phyloP scores from a whole-genome alignment of 2,113 vertebrate genomes.

The Chunga burmeisteri region DNA sequence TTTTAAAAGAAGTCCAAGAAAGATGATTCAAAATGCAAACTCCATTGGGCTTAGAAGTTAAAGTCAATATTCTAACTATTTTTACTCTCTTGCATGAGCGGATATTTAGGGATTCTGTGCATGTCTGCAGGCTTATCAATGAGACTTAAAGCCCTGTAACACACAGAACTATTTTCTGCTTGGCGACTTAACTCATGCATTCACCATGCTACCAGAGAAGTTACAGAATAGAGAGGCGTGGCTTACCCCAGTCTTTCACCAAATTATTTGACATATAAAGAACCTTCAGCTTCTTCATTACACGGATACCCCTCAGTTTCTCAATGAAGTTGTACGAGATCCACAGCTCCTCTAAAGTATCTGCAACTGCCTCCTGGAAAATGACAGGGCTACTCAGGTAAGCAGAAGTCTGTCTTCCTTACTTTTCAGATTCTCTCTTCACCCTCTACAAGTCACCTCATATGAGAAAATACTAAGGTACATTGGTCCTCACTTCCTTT shows the following conservation, averaged over 20 bases:
- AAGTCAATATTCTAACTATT: background rate
- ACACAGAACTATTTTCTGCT: background rate
- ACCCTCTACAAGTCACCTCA: background rate
- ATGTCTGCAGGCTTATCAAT: background rate
- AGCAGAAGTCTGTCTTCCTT: background rate
- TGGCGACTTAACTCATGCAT: background rate
- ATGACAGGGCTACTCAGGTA: constrained; percentile 22
- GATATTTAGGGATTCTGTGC: background rate
- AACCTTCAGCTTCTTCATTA: constrained; percentile 91
- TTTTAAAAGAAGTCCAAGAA: background rate
- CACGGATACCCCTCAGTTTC: constrained; percentile 91
- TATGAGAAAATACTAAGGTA: background rate
- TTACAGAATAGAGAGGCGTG: background rate
- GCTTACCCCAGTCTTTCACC: constrained; percentile 97
- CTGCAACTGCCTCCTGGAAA: constrained; percentile 89
- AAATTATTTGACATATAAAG: constrained; percentile 98
- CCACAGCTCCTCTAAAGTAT: constrained; percentile 93
- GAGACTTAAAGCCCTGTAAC: background rate
- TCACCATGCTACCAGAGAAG: background rate
- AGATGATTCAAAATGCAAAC: background rate
- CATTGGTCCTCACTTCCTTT: background rate
- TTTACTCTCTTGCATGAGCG: background rate
- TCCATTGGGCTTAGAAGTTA: background rate
- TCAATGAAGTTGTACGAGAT: constrained; percentile 97
- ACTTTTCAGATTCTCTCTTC: background rate